These are phyloP conservation scores for Apamea crenata DNA, from an alignment of 2,888 invertebrate species.

Conservation along the genomic window DNA sequence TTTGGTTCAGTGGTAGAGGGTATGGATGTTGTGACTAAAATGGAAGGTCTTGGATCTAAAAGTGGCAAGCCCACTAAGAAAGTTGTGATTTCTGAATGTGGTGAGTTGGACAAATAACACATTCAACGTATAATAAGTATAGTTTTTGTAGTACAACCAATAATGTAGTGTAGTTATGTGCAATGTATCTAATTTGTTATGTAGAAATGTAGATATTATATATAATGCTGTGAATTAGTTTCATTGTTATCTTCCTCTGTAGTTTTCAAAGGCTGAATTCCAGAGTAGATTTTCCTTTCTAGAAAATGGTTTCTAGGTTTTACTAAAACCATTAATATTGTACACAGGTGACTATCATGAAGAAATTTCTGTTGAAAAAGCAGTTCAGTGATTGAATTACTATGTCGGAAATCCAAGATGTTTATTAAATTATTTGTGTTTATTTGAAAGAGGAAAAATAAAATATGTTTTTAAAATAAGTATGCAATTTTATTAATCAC, in stretches of 20 bases:
- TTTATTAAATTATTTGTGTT: constrained; percentile 44
- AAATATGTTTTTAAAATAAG: constrained; percentile 82
- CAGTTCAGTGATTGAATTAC: constrained; percentile 38
- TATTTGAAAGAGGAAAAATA: constrained; percentile 65
- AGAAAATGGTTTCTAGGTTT: constrained; percentile 19
- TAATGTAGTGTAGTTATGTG: constrained; percentile 30
- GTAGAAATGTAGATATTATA: constrained; percentile 27
- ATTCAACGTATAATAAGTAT: constrained; percentile 17
- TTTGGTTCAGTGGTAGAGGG: constrained; percentile 98
- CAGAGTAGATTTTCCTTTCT: constrained; percentile 1
- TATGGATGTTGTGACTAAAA: constrained; percentile 96
- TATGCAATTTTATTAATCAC: constrained; percentile 90
- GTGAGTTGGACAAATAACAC: constrained; percentile 91
- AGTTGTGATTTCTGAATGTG: constrained; percentile 94
- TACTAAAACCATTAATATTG: constrained; percentile 33
- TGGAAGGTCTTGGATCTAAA: constrained; percentile 95
- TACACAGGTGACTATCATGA: constrained; percentile 73
- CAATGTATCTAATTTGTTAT: constrained; percentile 19
- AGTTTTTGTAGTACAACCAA: constrained; percentile 36
- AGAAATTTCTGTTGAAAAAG: constrained; percentile 62
- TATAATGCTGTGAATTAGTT: neutral
- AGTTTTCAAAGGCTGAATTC: constrained; percentile 1
- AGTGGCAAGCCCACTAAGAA: constrained; percentile 96
- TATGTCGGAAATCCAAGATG: constrained; percentile 5
- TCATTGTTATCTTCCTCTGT: neutral